Conservation (phyloP, 2,797 vertebrate genomes). For the Microctenopoma steveboyesi region DNA sequence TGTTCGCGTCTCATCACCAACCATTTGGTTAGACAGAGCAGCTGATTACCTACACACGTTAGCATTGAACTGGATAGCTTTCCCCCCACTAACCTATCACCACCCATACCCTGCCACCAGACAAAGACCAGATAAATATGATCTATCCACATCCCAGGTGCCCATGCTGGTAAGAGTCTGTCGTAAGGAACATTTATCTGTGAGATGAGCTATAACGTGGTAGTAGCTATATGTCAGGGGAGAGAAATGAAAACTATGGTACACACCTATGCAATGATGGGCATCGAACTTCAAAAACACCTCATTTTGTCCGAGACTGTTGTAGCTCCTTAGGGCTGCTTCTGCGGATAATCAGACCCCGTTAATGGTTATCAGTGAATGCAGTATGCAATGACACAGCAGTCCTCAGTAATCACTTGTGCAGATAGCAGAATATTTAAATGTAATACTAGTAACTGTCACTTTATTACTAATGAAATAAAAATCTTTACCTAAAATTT, state of each 20-base stretch:
- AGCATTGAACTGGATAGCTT: conserved; percentile 39
- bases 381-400: conserved; percentile 19
- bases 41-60: conserved; percentile 17
- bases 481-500: background rate
- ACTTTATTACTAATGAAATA: background rate
- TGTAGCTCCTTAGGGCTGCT: conserved; percentile 23
- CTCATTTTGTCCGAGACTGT: background rate
- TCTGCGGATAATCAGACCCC: conserved; percentile 18
- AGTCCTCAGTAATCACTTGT: conserved; percentile 2
- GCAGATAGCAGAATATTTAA: background rate
- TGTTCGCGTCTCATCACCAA: conserved; percentile 18
- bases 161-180: background rate
- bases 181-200: background rate
- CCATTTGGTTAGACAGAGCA: conserved; percentile 4
- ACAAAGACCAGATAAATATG: background rate
- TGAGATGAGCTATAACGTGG: background rate
- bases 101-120: conserved; percentile 30
- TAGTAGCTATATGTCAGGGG: background rate
- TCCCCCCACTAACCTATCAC: conserved; percentile 30
- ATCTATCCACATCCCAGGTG: background rate
- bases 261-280: background rate
- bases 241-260: background rate
- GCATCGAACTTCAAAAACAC: background rate
- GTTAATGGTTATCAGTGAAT: conserved; percentile 3
- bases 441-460: background rate